Evolutionary conservation across 2,888 invertebrate species (phyloP).

Genomic region (Blera fallax): DNA sequence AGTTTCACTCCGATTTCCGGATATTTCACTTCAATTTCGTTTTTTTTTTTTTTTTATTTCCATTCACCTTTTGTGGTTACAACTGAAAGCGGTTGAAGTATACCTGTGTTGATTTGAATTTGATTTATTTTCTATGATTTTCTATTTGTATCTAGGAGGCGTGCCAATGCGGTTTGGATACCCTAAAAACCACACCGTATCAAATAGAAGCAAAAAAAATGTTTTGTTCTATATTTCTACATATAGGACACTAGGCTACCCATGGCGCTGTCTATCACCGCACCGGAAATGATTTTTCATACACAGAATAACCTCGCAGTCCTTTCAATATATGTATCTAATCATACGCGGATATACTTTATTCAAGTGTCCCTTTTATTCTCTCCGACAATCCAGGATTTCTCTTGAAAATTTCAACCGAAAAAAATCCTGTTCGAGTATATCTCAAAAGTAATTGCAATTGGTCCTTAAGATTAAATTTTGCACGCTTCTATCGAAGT

Average conservation of each 20-base stretch:
- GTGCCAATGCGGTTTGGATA: conserved; percentile 69
- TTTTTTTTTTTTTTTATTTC: conserved; percentile 65
- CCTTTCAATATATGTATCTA: conserved; percentile 56
- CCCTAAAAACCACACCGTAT: conserved; percentile 55
- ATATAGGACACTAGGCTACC: conserved; percentile 39
- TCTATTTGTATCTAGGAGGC: conserved; percentile 48
- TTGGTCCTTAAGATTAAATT: conserved; percentile 64
- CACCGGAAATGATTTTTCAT: conserved; percentile 72
- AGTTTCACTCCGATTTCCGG: conserved; percentile 62
- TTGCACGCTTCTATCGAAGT: conserved; percentile 68
- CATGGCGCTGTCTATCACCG: conserved; percentile 59
- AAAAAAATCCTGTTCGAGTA: neutral
- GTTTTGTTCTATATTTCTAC: conserved; percentile 47
- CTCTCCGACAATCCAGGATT: conserved; percentile 27
- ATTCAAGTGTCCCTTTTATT: conserved; percentile 63
- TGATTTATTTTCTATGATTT: conserved; percentile 62
- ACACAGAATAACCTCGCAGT: conserved; percentile 34
- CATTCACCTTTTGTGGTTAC: conserved; percentile 55
- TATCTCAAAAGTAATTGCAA: neutral
- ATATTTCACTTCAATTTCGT: conserved; percentile 68
- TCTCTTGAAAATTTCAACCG: neutral
- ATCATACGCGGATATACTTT: conserved; percentile 67
- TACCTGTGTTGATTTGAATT: conserved; percentile 69
- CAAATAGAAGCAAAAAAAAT: conserved; percentile 38
- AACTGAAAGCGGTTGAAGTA: neutral